Evolutionary conservation across 2,888 invertebrate species (phyloP).

Genomic region (Metopia argyrocephala): DNA sequence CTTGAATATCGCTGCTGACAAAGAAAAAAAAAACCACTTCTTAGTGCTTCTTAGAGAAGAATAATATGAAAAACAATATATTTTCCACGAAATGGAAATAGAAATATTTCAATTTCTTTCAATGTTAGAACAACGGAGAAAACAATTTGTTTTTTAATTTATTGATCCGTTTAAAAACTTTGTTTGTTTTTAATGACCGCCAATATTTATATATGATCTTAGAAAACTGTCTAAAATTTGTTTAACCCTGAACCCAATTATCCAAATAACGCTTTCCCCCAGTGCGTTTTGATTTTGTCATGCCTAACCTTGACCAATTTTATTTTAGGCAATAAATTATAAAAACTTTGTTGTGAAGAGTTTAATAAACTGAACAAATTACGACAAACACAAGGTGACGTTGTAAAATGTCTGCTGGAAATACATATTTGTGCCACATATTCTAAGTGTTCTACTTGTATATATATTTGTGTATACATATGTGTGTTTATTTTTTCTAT

Average conservation of each 20-base stretch:
- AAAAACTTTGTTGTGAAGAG: constrained; percentile 2
- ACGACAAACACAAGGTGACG: constrained; percentile 24
- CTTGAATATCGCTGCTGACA: too few species aligned
- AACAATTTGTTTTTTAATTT: constrained; percentile 33
- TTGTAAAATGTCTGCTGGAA: background rate
- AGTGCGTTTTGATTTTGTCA: background rate
- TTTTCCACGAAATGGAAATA: too few species aligned
- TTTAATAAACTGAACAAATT: constrained; percentile 19
- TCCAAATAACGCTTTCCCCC: background rate
- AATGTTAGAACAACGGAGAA: too few species aligned
- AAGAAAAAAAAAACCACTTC: too few species aligned
- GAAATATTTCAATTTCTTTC: too few species aligned
- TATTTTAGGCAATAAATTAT: constrained; percentile 14
- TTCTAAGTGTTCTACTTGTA: too few species aligned
- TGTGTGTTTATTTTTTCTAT: too few species aligned
- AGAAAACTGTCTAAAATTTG: background rate
- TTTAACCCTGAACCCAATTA: constrained; percentile 12
- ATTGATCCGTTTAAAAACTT: constrained; percentile 1
- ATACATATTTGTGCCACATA: background rate
- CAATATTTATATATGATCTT: background rate
- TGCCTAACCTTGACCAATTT: constrained; percentile 23
- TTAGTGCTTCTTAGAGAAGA: too few species aligned
- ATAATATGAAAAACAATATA: too few species aligned
- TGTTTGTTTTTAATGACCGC: background rate
- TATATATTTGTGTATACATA: too few species aligned